Evolutionary conservation across 2,113 vertebrate species (phyloP), one percentile per base, ranked within the genome.

Genomic region (Motacilla tschutschensis): DNA sequence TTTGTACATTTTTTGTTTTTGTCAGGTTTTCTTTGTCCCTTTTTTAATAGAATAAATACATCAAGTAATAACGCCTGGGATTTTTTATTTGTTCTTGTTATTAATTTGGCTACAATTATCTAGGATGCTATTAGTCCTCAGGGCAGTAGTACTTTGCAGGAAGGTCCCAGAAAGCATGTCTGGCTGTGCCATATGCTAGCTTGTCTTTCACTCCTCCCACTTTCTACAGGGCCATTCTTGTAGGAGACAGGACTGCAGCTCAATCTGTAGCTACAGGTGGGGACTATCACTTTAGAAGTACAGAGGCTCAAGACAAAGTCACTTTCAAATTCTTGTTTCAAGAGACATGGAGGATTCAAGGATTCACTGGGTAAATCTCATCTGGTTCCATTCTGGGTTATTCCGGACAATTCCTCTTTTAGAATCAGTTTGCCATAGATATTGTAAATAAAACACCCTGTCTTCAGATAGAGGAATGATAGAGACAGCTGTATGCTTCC

Each of bases 131-230:
- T 55, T 44, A 46, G 9, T 31, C 19, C 36, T 33, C 31, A 50
- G 29, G 14, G 62, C 12, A 62, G 4, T 4, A 38, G 12, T 17
- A 70, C 2, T 66, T 58, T 29, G 62, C 16, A 66, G 53, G 8
- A 81, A 46, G 4, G 24, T 13, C 83, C 31, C 36, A 64, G 53
- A 57, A 82, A 47, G 3, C 22, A 33, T 33, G 36, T 71, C 5
- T 29, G 31, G 11, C 1, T 0, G 0, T 74, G 26, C 2, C 10
- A 5, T 47, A 65, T 69, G 8, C 54, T 43, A 43, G 6, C 31
- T 59, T 43, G 10, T 54, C 28, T 66, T 44, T 55, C 29, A 26
- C 5, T 59, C 17, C 46, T 85, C 40, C 12, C 28, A 35, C 35
- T 48, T 83, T 71, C 46, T 71, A 51, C 14, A 60, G 15, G 22